phyloP scores from a whole-genome alignment of 1,140 invertebrate species.

The Temnothorax nylanderi region DNA sequence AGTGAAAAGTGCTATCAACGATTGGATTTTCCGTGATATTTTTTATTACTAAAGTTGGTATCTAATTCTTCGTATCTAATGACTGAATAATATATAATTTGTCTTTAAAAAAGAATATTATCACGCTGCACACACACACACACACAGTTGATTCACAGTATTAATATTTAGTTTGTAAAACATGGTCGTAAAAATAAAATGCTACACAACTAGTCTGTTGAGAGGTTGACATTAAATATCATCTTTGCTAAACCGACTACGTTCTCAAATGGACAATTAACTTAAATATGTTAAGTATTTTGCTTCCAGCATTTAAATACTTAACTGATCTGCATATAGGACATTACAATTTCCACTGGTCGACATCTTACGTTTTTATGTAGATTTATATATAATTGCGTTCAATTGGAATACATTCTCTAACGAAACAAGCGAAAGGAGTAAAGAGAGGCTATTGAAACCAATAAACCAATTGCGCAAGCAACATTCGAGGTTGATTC shows the following conservation, averaged over 20 bases:
- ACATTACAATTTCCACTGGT: background rate
- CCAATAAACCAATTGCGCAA: conserved; percentile 49
- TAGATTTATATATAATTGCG: background rate
- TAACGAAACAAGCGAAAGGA: background rate
- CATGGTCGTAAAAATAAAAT: background rate
- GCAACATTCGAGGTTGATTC: conserved; percentile 41
- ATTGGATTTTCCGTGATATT: background rate
- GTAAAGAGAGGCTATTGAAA: background rate
- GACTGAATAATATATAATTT: background rate
- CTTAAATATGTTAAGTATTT: background rate
- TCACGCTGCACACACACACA: background rate
- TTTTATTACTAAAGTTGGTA: background rate
- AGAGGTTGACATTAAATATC: no score
- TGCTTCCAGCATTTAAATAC: background rate
- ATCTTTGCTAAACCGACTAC: no score
- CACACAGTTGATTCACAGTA: background rate
- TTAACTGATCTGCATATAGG: background rate
- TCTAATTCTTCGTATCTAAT: background rate
- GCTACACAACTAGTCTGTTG: background rate
- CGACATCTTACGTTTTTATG: background rate
- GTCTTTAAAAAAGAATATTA: background rate
- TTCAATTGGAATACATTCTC: background rate
- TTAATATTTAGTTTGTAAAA: background rate
- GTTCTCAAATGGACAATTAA: background rate
- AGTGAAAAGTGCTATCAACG: background rate